Conservation (phyloP, 2,888 invertebrate genomes). For the Acleris sparsana region DNA sequence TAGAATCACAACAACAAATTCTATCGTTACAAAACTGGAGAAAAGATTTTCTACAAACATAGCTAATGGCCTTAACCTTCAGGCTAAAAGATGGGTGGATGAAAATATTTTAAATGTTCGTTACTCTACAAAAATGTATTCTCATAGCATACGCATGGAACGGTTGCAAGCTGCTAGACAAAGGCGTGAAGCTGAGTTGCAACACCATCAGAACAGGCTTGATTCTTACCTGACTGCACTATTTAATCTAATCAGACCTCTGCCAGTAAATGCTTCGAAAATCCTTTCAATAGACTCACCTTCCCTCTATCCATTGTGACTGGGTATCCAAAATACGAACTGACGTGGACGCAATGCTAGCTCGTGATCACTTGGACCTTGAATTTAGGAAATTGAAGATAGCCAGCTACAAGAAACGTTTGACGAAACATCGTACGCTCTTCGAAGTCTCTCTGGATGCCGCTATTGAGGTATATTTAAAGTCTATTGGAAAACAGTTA, state of each 20-base stretch:
- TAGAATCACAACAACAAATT: constrained; percentile 64
- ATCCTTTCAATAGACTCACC: constrained; percentile 55
- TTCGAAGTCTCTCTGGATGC: constrained; percentile 63
- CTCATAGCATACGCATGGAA: constrained; percentile 63
- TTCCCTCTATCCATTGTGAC: constrained; percentile 59
- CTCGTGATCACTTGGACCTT: constrained; percentile 47
- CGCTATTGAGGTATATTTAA: constrained; percentile 51
- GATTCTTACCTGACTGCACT: constrained; percentile 64
- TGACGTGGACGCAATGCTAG: constrained; percentile 49
- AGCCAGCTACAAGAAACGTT: constrained; percentile 61
- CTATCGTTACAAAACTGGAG: constrained; percentile 61
- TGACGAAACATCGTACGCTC: constrained; percentile 54
- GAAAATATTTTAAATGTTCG: constrained; percentile 62
- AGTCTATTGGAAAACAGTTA: constrained; percentile 51
- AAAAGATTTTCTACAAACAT: constrained; percentile 70
- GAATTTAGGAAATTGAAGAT: constrained; percentile 64
- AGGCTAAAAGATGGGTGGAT: constrained; percentile 63
- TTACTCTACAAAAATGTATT: constrained; percentile 62
- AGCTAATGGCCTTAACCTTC: constrained; percentile 57
- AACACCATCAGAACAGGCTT: constrained; percentile 59
- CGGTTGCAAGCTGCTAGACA: constrained; percentile 59
- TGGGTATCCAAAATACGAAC: constrained; percentile 54
- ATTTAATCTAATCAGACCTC: constrained; percentile 49
- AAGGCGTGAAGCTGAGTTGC: constrained; percentile 57
- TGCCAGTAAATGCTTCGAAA: constrained; percentile 55